Evolutionary conservation across 2,888 invertebrate species (phyloP), one percentile per base, ranked within the genome.

Genomic region (Ichneumoninae sp.): DNA sequence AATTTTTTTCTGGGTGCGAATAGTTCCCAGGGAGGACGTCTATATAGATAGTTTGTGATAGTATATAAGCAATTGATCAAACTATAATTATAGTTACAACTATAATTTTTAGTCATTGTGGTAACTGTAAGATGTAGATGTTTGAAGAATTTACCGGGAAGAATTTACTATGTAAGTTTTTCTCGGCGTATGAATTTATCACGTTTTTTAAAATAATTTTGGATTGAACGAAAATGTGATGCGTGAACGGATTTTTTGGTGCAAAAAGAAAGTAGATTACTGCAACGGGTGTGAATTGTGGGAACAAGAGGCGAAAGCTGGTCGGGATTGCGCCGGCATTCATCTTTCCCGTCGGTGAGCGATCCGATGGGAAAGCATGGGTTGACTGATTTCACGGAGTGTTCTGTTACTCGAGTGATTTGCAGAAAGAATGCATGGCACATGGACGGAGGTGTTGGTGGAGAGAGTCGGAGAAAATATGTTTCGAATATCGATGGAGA

Each of bases 401-500:
- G 16, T 60, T 47, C 13, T 30, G 60, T 60, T 30, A 13, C 3
- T 47, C 3, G 60, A 60, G 60, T 26, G 60, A 60, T 60, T 60
- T 16, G 60, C 30, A 16, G 16, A 33, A 30, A 57, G 19, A 30
- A 60, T 60, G 30, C 60, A 30, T 60, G 52, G 52, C 52, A 19
- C 16, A 30, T 16, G 16, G 1, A 33, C 30, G 60, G 13, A 54
- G 2, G 30, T 60, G 60, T 30, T 4, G 30, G 19, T 19, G 16
- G 22, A 16, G 26, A 16, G 22, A 50, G 33, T 33, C 50, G n/a
- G 65, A 40, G 50, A 30, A 62, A 75, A 75, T 65, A 50, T 75
- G 33, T 65, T 75, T 65, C 62, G 50, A 75, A 50, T 65, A 75
- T 75, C 50, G 74, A 65, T 50, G 30, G 30, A 50, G n/a, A 8